These are phyloP conservation scores for Numida meleagris DNA, from an alignment of 2,113 vertebrate species.

Conservation along the genomic window DNA sequence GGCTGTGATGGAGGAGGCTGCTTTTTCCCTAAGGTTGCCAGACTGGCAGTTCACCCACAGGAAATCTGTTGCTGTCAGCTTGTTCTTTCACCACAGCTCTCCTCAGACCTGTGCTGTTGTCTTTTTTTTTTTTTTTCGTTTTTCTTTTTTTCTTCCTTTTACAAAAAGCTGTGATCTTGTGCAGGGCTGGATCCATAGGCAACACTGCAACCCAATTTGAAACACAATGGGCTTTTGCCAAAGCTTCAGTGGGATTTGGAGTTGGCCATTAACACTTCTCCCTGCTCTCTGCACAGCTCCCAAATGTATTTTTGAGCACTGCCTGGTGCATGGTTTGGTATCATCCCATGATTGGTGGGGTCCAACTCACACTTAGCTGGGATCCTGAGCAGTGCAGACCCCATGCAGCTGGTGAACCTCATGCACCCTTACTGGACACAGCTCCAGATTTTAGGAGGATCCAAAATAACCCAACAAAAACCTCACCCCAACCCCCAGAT, in stretches of 20 bases:
- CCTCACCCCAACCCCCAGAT: rapidly evolving
- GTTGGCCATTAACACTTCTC: not conserved
- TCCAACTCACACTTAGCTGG: not conserved
- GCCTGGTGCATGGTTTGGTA: not conserved
- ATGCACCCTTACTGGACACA: rapidly evolving
- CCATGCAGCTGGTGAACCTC: rapidly evolving
- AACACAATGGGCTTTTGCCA: rapidly evolving
- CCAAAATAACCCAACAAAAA: not conserved
- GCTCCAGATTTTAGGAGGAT: not conserved
- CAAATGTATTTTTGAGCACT: not conserved
- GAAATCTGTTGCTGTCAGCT: not conserved
- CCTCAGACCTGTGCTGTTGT: not conserved
- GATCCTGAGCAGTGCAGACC: not conserved
- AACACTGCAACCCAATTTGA: not conserved
- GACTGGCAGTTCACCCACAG: rapidly evolving
- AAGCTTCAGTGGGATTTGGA: not conserved
- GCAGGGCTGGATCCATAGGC: rapidly evolving
- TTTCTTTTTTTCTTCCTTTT: not conserved
- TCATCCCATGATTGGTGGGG: not conserved
- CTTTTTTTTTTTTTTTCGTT: not conserved
- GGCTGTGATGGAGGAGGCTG: not conserved
- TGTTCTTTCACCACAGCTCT: not conserved
- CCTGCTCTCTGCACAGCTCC: rapidly evolving
- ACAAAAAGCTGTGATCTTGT: not conserved
- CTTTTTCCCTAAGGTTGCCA: not conserved